Base-by-base conservation (phyloP, 2,113 vertebrate genomes). In the Aix galericulata region DNA sequence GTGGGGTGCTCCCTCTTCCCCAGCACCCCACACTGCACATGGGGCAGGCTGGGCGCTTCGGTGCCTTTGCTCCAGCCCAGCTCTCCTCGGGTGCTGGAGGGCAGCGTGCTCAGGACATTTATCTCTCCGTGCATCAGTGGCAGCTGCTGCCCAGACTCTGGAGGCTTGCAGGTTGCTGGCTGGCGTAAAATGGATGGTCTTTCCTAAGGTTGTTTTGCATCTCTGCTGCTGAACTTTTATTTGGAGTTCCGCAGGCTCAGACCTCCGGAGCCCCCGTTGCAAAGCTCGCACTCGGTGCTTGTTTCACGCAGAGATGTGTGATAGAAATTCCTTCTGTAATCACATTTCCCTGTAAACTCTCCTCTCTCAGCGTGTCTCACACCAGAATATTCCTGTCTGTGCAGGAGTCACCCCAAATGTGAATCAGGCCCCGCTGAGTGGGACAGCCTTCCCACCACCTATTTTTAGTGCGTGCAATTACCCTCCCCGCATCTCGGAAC, bases 391-490 rank as follows among this genome's bases (percentile, higher is more conserved):
- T 95, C 63, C 52, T 92, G 62, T 94, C 82, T 56, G n/a, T 5
- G 4, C 63, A 84, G 62, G 88, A 95, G 91, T 93, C 82, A 93
- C 84, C 95, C 94, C 93, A 92, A 92, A 95, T 96, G 63, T 92
- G 79, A 96, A 92, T 83, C 73, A 46, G 72, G 92, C 89, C 84
- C 87, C 93, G 81, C 91, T 91, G 89, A 95, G 74, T 12, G 5
- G 91, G 94, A 80, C 86, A 77, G 78, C 92, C 88, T 92, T 95
- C 59, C 32, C 31, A 92, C 79, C 59, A 89, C 78, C 92, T 96
- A 96, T 97, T 96, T 96, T 94, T 96, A 96, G 93, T 40, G 63
- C 5, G 3, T 84, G 86, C 89, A 96, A 94, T 96, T 95, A 95
- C 82, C 34, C 82, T 95, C 85, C 80, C 55, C 92, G 89, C 95